Evolutionary conservation across 2,113 vertebrate genomes (phyloP).

Genomic region (Crocuta crocuta): DNA sequence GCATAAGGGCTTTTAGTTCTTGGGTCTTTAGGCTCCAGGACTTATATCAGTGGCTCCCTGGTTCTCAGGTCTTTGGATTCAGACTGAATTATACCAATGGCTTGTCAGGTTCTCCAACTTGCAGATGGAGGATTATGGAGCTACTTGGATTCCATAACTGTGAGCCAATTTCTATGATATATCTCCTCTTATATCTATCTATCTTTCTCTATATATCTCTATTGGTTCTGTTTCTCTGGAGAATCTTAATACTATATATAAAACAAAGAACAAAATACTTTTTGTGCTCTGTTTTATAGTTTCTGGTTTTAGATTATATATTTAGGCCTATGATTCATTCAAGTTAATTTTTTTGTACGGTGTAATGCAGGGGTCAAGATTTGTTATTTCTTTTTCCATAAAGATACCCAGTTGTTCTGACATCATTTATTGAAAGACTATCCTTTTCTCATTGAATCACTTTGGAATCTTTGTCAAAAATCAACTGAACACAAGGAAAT

Average conservation of each 20-base stretch:
- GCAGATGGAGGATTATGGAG: not conserved
- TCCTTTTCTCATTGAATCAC: not conserved
- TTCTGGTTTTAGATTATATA: not conserved
- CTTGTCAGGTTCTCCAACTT: not conserved
- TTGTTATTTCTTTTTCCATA: not conserved
- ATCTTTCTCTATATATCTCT: not conserved
- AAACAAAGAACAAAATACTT: not conserved
- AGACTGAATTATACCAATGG: not conserved
- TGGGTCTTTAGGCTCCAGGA: not conserved
- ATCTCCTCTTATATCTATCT: not conserved
- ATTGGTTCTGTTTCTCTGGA: constrained; percentile 9
- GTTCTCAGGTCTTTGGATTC: not conserved
- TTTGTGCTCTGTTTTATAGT: not conserved
- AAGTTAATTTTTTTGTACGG: not conserved
- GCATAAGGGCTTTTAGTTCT: not conserved
- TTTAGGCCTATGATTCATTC: not conserved
- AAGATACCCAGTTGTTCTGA: not conserved
- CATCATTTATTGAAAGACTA: not conserved
- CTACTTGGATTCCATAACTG: not conserved
- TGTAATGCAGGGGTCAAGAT: not conserved
- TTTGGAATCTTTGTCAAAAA: constrained; percentile 25
- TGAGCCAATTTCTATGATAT: not conserved
- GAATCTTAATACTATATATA: not conserved
- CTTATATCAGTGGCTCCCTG: not conserved
- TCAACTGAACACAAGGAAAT: not conserved